A percentile compares a stretch with the other conserved stretches of the same genome.
These are phyloP conservation scores for Sapajus apella DNA, from an alignment of 2,113 vertebrate genomes.

Conservation along the genomic window DNA sequence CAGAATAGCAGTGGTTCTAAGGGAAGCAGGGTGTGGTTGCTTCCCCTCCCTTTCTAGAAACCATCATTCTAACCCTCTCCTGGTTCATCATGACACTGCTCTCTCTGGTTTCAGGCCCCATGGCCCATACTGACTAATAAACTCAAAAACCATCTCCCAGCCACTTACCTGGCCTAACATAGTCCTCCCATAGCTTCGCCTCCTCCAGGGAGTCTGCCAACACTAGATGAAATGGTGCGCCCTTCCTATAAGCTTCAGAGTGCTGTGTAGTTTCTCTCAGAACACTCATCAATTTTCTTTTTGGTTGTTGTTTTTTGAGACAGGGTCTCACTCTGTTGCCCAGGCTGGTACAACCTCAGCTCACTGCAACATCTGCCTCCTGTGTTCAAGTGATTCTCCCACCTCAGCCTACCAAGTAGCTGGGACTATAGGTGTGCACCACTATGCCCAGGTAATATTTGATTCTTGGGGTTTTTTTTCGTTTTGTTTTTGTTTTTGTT, in stretches of 20 bases:
- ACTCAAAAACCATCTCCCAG: background rate
- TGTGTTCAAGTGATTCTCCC: too few species aligned
- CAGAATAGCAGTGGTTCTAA: too few species aligned
- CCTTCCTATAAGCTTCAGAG: background rate
- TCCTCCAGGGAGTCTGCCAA: background rate
- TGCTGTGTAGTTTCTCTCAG: background rate
- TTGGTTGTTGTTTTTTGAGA: too few species aligned
- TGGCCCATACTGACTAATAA: background rate
- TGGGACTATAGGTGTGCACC: too few species aligned
- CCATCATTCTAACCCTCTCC: background rate
- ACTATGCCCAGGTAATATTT: too few species aligned
- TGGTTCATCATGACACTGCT: background rate
- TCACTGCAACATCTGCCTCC: too few species aligned
- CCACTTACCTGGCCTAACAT: too few species aligned
- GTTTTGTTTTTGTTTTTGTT: too few species aligned
- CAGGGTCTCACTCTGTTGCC: too few species aligned
- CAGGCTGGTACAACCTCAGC: too few species aligned
- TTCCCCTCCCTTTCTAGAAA: background rate
- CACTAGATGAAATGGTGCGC: accelerated
- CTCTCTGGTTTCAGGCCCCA: background rate
- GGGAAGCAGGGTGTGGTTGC: background rate
- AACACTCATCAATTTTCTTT: background rate
- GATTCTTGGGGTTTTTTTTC: too few species aligned
- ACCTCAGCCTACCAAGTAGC: too few species aligned
- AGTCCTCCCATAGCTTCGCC: background rate